Conservation (phyloP, 2,113 vertebrate genomes). For the Irena cyanogastra region DNA sequence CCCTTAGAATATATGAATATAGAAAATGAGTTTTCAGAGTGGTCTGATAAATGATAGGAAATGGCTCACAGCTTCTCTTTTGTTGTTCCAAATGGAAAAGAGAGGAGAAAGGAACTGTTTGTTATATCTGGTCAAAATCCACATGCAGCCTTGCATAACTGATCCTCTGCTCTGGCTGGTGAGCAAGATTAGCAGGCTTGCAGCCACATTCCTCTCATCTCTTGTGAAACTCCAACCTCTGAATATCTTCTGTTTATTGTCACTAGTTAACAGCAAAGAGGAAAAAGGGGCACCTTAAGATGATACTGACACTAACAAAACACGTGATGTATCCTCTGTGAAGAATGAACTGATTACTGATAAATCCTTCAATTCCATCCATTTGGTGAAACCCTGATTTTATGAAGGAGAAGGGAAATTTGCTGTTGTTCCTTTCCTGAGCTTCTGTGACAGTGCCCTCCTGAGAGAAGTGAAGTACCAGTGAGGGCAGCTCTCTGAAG, state of each 20-base stretch:
- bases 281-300: not conserved
- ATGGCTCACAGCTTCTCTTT: not conserved
- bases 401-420: not conserved
- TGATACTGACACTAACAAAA: not conserved
- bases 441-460: not conserved
- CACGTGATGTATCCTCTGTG: rapidly evolving
- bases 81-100: not conserved
- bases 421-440: not conserved
- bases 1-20: not conserved
- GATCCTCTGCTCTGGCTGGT: not conserved
- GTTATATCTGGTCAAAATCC: conserved; percentile 30
- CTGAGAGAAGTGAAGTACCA: not conserved
- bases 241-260: not conserved
- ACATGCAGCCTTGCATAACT: not conserved
- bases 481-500: not conserved
- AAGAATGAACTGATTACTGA: not conserved
- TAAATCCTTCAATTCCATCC: not conserved
- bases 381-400: not conserved
- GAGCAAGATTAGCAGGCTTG: not conserved
- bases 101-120: not conserved
- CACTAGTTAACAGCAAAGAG: not conserved
- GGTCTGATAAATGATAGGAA: not conserved
- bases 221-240: not conserved
- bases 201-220: not conserved
- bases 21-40: not conserved